Base-by-base conservation (phyloP, 2,797 vertebrate species). In the Orientallactaga sibirica region DNA sequence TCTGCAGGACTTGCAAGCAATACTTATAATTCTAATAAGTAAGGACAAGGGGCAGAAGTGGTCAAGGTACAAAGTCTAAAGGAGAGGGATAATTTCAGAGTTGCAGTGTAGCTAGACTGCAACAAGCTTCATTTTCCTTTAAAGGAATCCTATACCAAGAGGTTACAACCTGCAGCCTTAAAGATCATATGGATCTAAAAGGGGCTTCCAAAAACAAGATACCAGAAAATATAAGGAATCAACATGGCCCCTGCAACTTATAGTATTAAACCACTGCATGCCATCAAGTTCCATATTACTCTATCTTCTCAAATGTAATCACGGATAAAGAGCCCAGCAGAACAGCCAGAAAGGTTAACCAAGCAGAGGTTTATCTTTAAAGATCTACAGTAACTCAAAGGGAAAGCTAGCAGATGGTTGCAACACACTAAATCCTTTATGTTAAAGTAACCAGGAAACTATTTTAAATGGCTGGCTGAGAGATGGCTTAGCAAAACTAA, bases 321-420 rank as follows among this genome's bases (percentile, higher is more conserved):
- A 64, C 25, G 55, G 78, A 37, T 67, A 27, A 68, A 83, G 64
- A 87, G n/a, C 55, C 68, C n/a, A 90, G 67, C 33, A 90, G 67
- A 90, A 93, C 52, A 52, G 43, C 64, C 33, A 85, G 52, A n/a
- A 91, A 62, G 4, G 48, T 12, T 52, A 88, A 76, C 11, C 37
- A 88, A 91, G n/a, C 87, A 82, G 33, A 79, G 41, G n/a, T 76
- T 73, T 87, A 64, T 64, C 67, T 77, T 88, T 88, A 89, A 66
- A 95, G 62, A 88, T 68, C 82, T 2, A 91, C 0, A 67, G 74
- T 77, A 92, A 91, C n/a, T 68, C 37, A 94, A 94, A 92, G 95
- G 73, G 77, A 80, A 94, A 83, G 15, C 2, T 66, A 86, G 52
- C 71, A 93, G 88, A 84, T 52, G 77, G 79, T 5, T 84, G 43